phyloP scores from a whole-genome alignment of 1,140 invertebrate species.

The Zaprionus taronus region DNA sequence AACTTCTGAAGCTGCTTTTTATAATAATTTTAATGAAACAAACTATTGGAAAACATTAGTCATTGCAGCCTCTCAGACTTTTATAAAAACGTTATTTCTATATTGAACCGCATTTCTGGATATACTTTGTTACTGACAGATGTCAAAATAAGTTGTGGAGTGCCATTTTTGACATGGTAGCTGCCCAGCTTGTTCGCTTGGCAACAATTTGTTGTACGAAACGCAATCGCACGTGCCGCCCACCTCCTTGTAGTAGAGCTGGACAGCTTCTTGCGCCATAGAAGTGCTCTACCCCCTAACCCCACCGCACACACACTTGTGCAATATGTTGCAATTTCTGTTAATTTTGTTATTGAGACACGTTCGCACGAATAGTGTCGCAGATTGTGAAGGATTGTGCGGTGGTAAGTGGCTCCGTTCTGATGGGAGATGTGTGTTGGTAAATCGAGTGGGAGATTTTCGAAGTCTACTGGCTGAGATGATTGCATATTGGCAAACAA shows the following conservation, averaged over 20 bases:
- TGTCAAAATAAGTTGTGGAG: constrained; percentile 53
- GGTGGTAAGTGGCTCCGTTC: constrained; percentile 11
- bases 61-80: background rate
- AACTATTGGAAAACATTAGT: background rate
- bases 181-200: constrained; percentile 47
- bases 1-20: background rate
- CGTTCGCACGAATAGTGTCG: constrained; percentile 71
- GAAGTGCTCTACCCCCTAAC: background rate
- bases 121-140: constrained; percentile 30
- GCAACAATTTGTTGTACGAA: constrained; percentile 61
- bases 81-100: background rate
- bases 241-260: constrained; percentile 10
- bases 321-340: constrained; percentile 81
- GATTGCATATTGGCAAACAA: constrained; percentile 56
- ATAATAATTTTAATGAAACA: background rate
- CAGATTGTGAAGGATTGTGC: constrained; percentile 63
- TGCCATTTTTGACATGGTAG: constrained; percentile 59
- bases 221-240: constrained; percentile 28
- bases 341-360: constrained; percentile 81
- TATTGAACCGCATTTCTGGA: background rate
- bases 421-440: constrained; percentile 30
- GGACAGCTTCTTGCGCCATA: background rate
- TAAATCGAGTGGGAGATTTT: constrained; percentile 15
- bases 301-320: constrained; percentile 10
- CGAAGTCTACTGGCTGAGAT: constrained; percentile 14